Evolutionary conservation across 2,888 invertebrate species (phyloP), one percentile per base, ranked within the genome.

Genomic region (Eristalis pertinax): DNA sequence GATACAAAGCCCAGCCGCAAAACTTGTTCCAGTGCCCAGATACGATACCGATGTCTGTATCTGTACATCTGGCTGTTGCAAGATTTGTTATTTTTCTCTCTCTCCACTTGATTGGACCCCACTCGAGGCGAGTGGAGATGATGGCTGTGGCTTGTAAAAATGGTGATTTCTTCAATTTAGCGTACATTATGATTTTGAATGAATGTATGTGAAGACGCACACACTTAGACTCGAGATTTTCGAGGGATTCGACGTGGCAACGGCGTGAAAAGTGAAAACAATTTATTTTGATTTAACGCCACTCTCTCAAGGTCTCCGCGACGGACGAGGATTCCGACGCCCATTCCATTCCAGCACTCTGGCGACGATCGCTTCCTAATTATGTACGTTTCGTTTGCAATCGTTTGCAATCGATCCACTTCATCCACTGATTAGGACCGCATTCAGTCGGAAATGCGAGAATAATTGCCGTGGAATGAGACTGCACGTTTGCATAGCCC

Each of bases 21-120:
- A 85, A 81, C 76, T 69, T n/a, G 81, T 85, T 85, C 19, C 50
- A 50, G 50, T 50, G 50, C 19, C 7, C n/a, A 29, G 29, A n/a
- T n/a, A n/a, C 43, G 26, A 26, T 26, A 5, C 4, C 29, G 4
- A 10, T 11, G 11, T 35, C 38, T 38, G 38, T 38, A 38, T 38
- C 38, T 38, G 50, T 50, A n/a, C 43, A 50, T 50, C 50, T 80
- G 29, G 29, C 4, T 72, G 60, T 80, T 73, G 80, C 73, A 73
- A 81, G 41, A 26, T 63, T 74, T 74, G 38, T 56, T 76, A 29
- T 69, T 70, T 26, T 72, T 68, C n/a, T 22, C 7, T 15, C n/a
- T 68, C 58, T 50, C 19, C 19, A 50, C 50, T 50, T 50, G 43
- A 43, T 50, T 50, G 50, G 19, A 19, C 10, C 5, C n/a, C 50